Evolutionary conservation across 2,797 vertebrate genomes (phyloP).

Genomic region (Dermochelys coriacea): DNA sequence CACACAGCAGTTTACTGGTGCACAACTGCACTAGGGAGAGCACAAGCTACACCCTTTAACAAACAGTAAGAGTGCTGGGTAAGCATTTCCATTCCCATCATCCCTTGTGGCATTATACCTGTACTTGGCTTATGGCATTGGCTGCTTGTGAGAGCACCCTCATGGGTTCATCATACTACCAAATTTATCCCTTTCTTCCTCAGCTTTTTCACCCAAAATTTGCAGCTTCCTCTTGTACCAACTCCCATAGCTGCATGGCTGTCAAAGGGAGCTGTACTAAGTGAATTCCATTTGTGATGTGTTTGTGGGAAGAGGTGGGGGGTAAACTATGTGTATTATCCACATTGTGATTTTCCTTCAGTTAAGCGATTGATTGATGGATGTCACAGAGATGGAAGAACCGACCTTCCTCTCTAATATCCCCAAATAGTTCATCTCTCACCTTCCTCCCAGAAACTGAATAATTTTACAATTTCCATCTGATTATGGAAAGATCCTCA

Average conservation of each 20-base stretch:
- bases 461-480: background rate
- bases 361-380: background rate
- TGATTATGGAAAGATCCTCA: background rate
- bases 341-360: background rate
- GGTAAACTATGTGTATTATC: background rate
- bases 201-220: background rate
- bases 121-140: background rate
- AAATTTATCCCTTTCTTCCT: background rate
- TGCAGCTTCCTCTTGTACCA: background rate
- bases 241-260: background rate
- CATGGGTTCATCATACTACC: background rate
- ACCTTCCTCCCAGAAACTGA: background rate
- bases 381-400: background rate
- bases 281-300: background rate
- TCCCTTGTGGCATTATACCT: background rate
- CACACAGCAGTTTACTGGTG: background rate
- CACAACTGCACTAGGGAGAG: background rate
- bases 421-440: background rate
- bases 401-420: background rate
- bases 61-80: background rate
- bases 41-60: fast-evolving
- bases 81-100: background rate
- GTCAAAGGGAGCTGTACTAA: background rate
- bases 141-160: background rate
- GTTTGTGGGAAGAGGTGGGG: too few relatives aligned